A percentile compares a stretch with the other conserved stretches of the same genome.
Evolutionary conservation across 2,113 vertebrate species (phyloP).

Genomic region (Alaudala cheleensis): DNA sequence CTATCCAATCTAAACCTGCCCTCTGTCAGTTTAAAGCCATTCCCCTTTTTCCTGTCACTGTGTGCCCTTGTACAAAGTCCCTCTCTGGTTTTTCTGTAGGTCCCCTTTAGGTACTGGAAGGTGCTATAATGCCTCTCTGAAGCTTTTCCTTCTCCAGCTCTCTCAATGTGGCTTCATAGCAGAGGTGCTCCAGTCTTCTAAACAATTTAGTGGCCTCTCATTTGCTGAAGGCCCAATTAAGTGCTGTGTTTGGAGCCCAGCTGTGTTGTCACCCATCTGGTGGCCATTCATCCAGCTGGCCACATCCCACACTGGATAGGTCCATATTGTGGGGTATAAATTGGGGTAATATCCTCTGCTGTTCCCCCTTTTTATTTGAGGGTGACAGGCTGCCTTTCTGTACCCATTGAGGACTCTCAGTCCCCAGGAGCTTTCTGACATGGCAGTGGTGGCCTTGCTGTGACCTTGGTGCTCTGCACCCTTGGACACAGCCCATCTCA

Average conservation of each 20-base stretch:
- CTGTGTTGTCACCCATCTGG: not conserved
- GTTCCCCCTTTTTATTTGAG: not conserved
- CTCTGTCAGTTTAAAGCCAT: not conserved
- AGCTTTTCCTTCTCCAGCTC: not conserved
- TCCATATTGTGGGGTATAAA: not conserved
- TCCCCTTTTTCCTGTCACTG: not conserved
- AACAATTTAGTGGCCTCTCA: not conserved
- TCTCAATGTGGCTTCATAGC: not conserved
- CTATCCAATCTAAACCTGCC: not conserved
- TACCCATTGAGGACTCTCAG: fast-evolving
- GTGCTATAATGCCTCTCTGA: not conserved
- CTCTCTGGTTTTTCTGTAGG: not conserved
- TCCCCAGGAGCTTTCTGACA: fast-evolving
- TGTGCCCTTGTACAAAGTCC: not conserved
- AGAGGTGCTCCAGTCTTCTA: not conserved
- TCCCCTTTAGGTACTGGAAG: not conserved
- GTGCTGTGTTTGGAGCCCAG: not conserved
- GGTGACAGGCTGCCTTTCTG: not conserved
- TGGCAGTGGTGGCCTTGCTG: not conserved
- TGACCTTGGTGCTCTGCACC: not conserved
- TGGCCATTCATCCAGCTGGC: not conserved
- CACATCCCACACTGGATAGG: not conserved
- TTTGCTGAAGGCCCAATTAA: not conserved
- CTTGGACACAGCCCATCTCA: not conserved
- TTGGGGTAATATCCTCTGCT: not conserved